These are phyloP conservation scores for Laothoe populi DNA, from an alignment of 2,888 invertebrate genomes.

Conservation along the genomic window DNA sequence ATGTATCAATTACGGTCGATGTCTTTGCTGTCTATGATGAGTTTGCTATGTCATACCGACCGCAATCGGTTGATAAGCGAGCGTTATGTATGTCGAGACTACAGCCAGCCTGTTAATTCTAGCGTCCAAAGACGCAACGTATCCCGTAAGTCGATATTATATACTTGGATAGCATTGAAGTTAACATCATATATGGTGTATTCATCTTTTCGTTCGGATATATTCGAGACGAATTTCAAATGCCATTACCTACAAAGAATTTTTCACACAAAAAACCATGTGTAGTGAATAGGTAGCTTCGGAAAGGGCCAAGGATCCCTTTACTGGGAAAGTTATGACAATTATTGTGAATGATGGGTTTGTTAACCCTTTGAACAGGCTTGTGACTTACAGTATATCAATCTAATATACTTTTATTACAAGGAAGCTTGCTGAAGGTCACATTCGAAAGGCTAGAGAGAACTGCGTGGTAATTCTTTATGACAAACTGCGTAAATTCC, in stretches of 20 bases:
- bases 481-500: not conserved
- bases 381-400: not conserved
- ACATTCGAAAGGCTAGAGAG: not conserved
- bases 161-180: too few relatives aligned
- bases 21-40: too few relatives aligned
- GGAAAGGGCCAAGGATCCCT: not conserved
- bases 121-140: too few relatives aligned
- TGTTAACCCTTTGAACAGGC: not conserved
- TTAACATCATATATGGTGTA: too few relatives aligned
- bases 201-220: too few relatives aligned
- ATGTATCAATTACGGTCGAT: too few relatives aligned
- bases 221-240: too few relatives aligned
- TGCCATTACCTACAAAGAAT: not conserved
- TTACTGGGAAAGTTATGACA: not conserved
- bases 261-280: not conserved
- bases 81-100: too few relatives aligned
- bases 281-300: not conserved
- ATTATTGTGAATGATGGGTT: slow-evolving; percentile 4
- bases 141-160: too few relatives aligned
- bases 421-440: not conserved
- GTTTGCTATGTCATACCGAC: too few relatives aligned
- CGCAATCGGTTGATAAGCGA: too few relatives aligned
- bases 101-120: too few relatives aligned
- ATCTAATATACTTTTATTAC: not conserved
- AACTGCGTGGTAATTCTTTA: not conserved